Evolutionary conservation across 2,797 vertebrate species (phyloP), one percentile per base, ranked within the genome.

Genomic region (Garrulus glandarius): DNA sequence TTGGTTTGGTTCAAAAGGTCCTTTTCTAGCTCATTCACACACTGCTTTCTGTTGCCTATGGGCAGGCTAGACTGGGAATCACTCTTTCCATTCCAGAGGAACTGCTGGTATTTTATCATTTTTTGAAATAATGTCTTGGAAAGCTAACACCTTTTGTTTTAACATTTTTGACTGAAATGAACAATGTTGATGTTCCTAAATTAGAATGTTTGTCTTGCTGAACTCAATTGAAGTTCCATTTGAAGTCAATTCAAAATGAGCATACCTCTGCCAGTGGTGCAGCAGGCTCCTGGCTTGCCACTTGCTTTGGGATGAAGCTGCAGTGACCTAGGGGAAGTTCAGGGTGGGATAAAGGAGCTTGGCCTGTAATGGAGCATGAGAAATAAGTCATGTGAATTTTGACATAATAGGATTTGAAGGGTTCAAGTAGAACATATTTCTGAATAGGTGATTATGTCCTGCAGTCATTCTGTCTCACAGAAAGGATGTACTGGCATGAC

Each of bases 181-280:
- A 46, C 36, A 65, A 36, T 52, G 47, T 72, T 79, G 29, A 41
- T 84, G 26, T 82, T 95, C 72, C 65, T 22, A 68, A 61, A 81
- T 78, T 55, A 81, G 37, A 65, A 44, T 49, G 24, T 59, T 92
- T 61, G 15, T 4, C 57, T 93, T 87, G 27, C 24, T 84, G 47
- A 89, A 79, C 43, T 75, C 57, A 50, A 49, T 1, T 65, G 61
- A 60, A 88, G 72, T 17, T 69, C 81, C 44, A 53, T 84, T 57
- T 95, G 57, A 92, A 94, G 59, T 69, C 47, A 55, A 13, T 69
- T 93, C 76, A 86, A 95, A 87, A 71, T 27, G 46, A 90, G 32
- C 43, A n/a, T 49, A 41, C 7, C 17, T 81, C 85, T 92, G 65
- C 57, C 69, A 84, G 24, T 6, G 57, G n/a, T 47, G 26, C 57